These are phyloP conservation scores for Andrena dorsata DNA, from an alignment of 2,888 invertebrate species.

Conservation along the genomic window DNA sequence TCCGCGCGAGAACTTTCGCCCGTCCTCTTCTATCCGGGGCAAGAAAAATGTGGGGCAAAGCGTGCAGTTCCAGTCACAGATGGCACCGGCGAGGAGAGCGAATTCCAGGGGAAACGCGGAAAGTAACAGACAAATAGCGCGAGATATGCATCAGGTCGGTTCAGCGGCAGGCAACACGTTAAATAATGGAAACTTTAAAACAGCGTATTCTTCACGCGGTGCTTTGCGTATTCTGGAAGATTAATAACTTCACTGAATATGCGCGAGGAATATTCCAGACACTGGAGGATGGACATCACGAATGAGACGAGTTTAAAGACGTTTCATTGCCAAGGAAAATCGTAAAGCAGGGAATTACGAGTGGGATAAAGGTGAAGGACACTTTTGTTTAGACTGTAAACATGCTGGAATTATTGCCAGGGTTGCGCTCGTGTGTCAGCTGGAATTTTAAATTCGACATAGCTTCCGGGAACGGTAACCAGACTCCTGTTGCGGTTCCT, in stretches of 20 bases:
- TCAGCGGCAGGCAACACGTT: neutral
- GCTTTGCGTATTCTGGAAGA: neutral
- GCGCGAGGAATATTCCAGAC: slow-evolving; percentile 6
- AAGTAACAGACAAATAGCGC: slow-evolving; percentile 2
- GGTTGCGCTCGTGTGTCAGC: neutral
- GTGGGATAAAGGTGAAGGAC: neutral
- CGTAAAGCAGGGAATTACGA: neutral
- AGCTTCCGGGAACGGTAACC: slow-evolving; percentile 35
- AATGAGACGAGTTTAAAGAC: neutral
- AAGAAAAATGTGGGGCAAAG: slow-evolving; percentile 3
- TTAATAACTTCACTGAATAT: slow-evolving; percentile 4
- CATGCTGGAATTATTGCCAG: neutral
- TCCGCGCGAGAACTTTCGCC: neutral
- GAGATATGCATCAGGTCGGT: neutral
- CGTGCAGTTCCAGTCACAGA: neutral
- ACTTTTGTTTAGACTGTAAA: slow-evolving; percentile 8
- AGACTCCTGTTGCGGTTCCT: slow-evolving; percentile 27
- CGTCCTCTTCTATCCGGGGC: neutral
- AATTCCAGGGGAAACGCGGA: neutral
- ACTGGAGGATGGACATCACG: neutral
- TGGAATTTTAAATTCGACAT: slow-evolving; percentile 38
- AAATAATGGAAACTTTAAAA: slow-evolving; percentile 22
- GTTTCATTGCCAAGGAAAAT: neutral
- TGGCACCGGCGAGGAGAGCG: neutral
- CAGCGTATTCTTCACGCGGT: neutral